Conservation (phyloP, 2,113 vertebrate genomes). For the Chaetodon auriga region DNA sequence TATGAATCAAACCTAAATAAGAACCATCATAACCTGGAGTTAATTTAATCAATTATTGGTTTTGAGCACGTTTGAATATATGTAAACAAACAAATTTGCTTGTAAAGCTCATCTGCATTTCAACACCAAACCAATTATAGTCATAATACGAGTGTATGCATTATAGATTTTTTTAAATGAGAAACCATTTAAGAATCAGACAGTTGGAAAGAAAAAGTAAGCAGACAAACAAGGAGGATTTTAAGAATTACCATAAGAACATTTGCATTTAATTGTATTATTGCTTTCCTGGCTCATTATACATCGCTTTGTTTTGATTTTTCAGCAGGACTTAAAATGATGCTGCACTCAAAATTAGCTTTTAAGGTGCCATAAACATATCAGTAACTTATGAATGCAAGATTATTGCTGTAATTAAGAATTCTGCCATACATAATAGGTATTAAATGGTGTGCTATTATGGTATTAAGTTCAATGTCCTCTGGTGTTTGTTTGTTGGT, state of each 20-base stretch:
- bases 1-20: conserved; percentile 41
- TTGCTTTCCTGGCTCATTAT: conserved; percentile 8
- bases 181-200: background rate
- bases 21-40: background rate
- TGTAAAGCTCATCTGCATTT: conserved; percentile 12
- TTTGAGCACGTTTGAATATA: background rate
- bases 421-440: background rate
- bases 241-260: background rate
- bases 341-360: background rate
- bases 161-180: background rate
- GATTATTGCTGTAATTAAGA: conserved; percentile 1
- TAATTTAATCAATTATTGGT: conserved; percentile 32
- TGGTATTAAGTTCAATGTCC: background rate
- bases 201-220: conserved; percentile 2
- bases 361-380: background rate
- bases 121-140: conserved; percentile 2
- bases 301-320: background rate
- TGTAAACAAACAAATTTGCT: background rate
- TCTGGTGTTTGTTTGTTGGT: background rate
- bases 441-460: background rate
- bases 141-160: background rate
- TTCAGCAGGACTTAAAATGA: background rate
- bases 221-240: background rate
- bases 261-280: conserved; percentile 20
- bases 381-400: background rate